phyloP scores from a whole-genome alignment of 2,888 invertebrate species.

The Mesoligia furuncula region DNA sequence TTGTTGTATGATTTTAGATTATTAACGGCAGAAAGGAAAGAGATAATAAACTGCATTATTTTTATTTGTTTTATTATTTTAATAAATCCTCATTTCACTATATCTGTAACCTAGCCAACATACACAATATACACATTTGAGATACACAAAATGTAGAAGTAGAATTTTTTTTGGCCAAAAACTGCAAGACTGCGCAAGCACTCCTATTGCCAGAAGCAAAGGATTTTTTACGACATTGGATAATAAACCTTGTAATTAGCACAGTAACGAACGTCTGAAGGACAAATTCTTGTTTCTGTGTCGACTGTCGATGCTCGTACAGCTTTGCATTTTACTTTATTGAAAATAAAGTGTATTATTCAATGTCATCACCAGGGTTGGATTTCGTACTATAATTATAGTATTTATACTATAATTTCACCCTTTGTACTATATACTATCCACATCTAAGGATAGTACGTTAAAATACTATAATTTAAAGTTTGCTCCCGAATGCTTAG shows the following conservation, averaged over 20 bases:
- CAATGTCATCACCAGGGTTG: background rate
- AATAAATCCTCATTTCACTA: background rate
- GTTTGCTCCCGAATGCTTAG: too few species aligned
- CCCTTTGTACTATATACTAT: too few species aligned
- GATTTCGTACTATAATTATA: too few species aligned
- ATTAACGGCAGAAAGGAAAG: constrained; percentile 39
- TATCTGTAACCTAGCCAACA: background rate
- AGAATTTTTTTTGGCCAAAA: background rate
- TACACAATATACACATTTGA: background rate
- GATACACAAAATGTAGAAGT: background rate
- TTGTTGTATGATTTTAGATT: constrained; percentile 62
- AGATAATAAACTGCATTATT: constrained; percentile 63
- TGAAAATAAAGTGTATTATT: background rate
- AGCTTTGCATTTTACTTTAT: background rate
- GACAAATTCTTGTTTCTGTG: too few species aligned
- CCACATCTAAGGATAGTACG: too few species aligned
- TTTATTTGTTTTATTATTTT: constrained; percentile 44
- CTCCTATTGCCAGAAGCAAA: background rate
- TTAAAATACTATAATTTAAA: too few species aligned
- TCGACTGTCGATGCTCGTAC: background rate
- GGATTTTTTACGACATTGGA: background rate
- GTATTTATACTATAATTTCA: too few species aligned
- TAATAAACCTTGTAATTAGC: background rate
- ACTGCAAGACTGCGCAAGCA: background rate
- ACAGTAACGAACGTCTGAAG: fast-evolving